phyloP scores from a whole-genome alignment of 2,888 invertebrate genomes.

The Leptarthrus brevirostris region DNA sequence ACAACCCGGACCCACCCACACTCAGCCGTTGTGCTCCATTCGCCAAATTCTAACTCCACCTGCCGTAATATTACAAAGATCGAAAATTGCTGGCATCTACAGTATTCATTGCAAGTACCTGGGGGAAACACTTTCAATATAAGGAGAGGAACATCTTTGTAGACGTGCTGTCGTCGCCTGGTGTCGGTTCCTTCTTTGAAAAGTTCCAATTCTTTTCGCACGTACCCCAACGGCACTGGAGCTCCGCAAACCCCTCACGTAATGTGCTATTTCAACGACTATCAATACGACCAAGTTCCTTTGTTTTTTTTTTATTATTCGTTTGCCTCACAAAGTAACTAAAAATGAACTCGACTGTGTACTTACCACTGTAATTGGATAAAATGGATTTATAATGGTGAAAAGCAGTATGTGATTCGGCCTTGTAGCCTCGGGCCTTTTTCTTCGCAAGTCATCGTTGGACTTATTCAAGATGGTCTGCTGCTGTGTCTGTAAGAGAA shows the following conservation, averaged over 20 bases:
- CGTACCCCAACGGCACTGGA: background rate
- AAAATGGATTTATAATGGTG: conserved; percentile 97
- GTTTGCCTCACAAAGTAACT: conserved; percentile 15
- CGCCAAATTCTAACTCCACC: conserved; percentile 9
- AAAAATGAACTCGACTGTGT: conserved; percentile 48
- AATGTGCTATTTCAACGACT: background rate
- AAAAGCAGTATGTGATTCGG: conserved; percentile 97
- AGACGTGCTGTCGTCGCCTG: conserved; percentile 5
- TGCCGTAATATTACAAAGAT: conserved; percentile 13
- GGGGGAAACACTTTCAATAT: conserved; percentile 22
- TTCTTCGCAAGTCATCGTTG: conserved; percentile 77
- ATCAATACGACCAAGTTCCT: conserved; percentile 10
- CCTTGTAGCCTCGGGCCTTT: conserved; percentile 84
- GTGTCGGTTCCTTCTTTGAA: background rate
- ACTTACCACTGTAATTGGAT: conserved; percentile 99
- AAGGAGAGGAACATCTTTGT: conserved; percentile 11
- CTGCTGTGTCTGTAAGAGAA: conserved; percentile 62
- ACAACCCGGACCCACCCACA: background rate
- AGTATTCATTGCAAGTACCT: conserved; percentile 2
- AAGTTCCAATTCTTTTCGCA: background rate
- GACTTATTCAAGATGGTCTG: conserved; percentile 64
- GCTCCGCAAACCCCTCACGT: background rate
- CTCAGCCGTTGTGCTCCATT: background rate
- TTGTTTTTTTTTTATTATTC: background rate
- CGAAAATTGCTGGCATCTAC: background rate